Evolutionary conservation across 2,113 vertebrate species (phyloP).

Genomic region (Anser cygnoides): DNA sequence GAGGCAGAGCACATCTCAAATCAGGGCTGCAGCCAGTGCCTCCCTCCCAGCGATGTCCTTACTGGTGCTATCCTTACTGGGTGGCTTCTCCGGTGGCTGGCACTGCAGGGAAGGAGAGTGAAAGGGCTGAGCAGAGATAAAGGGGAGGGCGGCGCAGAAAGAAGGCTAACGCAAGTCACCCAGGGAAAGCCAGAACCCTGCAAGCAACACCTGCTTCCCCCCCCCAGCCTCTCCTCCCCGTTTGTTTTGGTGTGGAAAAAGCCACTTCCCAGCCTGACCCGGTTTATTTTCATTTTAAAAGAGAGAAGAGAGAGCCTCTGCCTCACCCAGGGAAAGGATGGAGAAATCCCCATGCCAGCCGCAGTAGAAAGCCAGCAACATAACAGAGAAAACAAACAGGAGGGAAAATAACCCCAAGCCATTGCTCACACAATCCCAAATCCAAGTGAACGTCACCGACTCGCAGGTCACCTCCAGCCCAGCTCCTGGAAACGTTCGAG

Average conservation of each 20-base stretch:
- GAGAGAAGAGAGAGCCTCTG: accelerated
- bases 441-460: not conserved
- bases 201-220: not conserved
- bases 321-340: not conserved
- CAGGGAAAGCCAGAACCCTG: not conserved
- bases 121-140: not conserved
- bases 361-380: not conserved
- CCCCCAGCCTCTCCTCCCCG: not conserved
- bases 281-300: not conserved
- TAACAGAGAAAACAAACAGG: not conserved
- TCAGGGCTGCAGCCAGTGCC: accelerated
- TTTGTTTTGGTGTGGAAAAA: not conserved
- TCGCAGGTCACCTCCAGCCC: not conserved
- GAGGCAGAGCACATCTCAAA: not conserved
- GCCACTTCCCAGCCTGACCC: not conserved
- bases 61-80: accelerated
- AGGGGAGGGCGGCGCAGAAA: not conserved
- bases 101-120: not conserved
- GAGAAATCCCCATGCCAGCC: not conserved
- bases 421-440: not conserved
- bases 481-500: not conserved
- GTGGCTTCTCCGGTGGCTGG: not conserved
- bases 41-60: not conserved
- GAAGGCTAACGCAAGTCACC: not conserved
- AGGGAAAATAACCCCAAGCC: not conserved